Evolutionary conservation across 2,113 vertebrate genomes (phyloP).

Genomic region (Pseudopodoces humilis): DNA sequence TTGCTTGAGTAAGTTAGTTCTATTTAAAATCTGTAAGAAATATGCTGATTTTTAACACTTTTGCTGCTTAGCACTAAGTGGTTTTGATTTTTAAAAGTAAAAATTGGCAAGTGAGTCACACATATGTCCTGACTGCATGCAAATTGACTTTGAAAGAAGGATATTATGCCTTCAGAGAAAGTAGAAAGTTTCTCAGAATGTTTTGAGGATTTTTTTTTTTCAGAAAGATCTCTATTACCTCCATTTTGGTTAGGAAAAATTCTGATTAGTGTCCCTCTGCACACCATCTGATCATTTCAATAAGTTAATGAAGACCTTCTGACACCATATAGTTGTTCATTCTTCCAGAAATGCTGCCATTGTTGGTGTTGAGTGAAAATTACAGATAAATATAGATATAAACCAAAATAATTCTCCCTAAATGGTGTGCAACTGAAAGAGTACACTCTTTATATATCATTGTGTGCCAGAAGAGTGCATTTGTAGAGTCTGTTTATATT

Average conservation of each 20-base stretch:
- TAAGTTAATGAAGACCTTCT: neutral
- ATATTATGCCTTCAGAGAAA: neutral
- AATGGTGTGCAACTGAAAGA: neutral
- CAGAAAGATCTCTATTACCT: neutral
- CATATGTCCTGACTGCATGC: neutral
- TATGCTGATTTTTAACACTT: constrained; percentile 6
- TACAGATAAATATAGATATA: neutral
- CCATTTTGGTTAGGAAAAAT: neutral
- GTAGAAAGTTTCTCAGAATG: neutral
- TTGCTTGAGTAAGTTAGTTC: neutral
- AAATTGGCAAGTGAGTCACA: constrained; percentile 14
- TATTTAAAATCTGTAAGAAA: neutral
- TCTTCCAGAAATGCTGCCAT: neutral
- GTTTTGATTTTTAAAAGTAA: neutral
- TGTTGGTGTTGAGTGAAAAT: neutral
- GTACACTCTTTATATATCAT: neutral
- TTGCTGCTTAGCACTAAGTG: neutral
- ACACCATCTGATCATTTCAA: neutral
- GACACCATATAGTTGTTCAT: neutral
- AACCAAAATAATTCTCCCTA: neutral
- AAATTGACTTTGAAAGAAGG: neutral
- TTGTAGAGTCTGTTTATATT: neutral
- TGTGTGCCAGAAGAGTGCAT: neutral
- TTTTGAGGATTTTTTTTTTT: neutral
- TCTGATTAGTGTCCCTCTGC: neutral